Evolutionary conservation across 2,113 vertebrate species (phyloP), one percentile per base, ranked within the genome.

Genomic region (Noturus placidus): DNA sequence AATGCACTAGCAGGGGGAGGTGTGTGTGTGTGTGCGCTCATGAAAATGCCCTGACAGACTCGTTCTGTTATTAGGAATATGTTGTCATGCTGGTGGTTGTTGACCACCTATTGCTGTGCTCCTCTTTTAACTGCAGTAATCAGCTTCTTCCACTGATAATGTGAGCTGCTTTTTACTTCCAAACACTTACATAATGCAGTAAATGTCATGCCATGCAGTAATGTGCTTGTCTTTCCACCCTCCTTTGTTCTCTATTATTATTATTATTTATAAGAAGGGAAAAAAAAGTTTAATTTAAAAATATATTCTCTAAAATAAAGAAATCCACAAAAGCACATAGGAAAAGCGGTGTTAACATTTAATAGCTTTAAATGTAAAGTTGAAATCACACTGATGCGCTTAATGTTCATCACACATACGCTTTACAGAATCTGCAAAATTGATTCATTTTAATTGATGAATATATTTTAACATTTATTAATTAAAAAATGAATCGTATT

Each of bases 61-160:
- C 61, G 82, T 84, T 85, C 78, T 87, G 70, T 61, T 87, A 81
- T 87, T 87, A 85, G 79, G 22, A 80, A 30, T 69, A 10, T 83
- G 82, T 27, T 65, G 56, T 77, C 78, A 85, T 88, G n/a, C 79
- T 54, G 52, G 54, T 78, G 50, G 86, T 79, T 15, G 61, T 54
- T 85, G 72, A 69, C 70, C 74, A 70, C 82, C 82, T 67, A 0
- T 42, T 17, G 61, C 25, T 83, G 27, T 52, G 50, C 61, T 35
- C 52, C 30, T 33, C 10, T 78, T 20, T 59, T 22, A 63, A 19
- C 78, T 50, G 20, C 76, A 56, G 27, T 46, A 69, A 63, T 67
- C 86, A 5, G 56, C 67, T 57, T 17, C 52, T 72, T 38, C 46
- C 33, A 35, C 67, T 10, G 83, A 27, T 84, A 27, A 35, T 14